Base-by-base conservation (phyloP, 2,113 vertebrate species). In the Aythya baeri region DNA sequence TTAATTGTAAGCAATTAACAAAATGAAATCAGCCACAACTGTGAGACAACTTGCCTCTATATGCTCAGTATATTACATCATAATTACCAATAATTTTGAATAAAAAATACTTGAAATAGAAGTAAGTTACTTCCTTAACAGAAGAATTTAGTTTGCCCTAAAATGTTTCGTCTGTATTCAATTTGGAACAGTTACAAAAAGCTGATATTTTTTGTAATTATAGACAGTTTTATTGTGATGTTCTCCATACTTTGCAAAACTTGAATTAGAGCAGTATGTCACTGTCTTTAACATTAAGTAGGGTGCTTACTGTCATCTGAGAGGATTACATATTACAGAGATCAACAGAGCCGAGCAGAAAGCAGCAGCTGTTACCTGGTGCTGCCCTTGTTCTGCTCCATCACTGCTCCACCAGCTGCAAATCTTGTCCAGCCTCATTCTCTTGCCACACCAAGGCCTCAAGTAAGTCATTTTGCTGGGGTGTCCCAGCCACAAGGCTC, bases 171-270 rank as follows among this genome's bases (percentile, higher is more conserved):
- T 68, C 63, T 83, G 25, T 66, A 44, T 89, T 43, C 21, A 8
- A 18, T 79, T 73, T 95, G 87, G 36, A 83, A 58, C 38, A 52
- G 66, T 84, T 82, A 63, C 38, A 86, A 68, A 79, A 27, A 79
- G 23, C 84, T 82, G 77, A 57, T 86, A 32, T 50, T 89, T 96
- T 95, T 49, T 84, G 52, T 67, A 57, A 49, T 78, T 82, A 55
- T 7, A 38, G 50, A 22, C 50, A 55, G 13, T 66, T 89, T 83
- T 67, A 73, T 83, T 83, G 44, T 73, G 50, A 29, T 59, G 25
- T 86, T 92, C 36, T 87, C 43, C 20, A 1, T 44, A 68, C 91
- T 94, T 89, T 88, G 57, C 34, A 73, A 46, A 92, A 67, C 11
- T 58, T 65, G 65, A 61, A 65, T 72, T n/a, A 83, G 49, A 41